These are phyloP conservation scores for Pinna nobilis DNA, from an alignment of 1,140 invertebrate genomes.

Conservation along the genomic window DNA sequence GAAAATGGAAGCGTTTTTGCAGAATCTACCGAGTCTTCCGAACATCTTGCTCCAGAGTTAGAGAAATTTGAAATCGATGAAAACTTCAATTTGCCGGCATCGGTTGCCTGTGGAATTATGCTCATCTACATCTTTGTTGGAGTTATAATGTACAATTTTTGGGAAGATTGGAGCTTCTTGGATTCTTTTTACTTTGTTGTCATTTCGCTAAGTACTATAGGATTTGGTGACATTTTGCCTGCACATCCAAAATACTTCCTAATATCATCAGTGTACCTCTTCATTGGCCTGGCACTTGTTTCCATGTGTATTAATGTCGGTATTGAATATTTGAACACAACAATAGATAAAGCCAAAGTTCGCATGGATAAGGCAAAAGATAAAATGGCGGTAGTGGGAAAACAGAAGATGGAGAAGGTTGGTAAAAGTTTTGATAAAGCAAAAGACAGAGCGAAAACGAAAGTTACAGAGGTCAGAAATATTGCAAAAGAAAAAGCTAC, in stretches of 20 bases:
- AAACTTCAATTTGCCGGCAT: conserved; percentile 94
- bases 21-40: neutral
- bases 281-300: conserved; percentile 94
- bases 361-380: conserved; percentile 44
- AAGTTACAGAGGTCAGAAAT: neutral
- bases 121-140: conserved; percentile 90
- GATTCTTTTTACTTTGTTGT: conserved; percentile 97
- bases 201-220: conserved; percentile 81
- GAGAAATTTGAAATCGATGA: conserved; percentile 81
- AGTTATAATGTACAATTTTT: conserved; percentile 82
- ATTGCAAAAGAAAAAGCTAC: conserved; percentile 26
- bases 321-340: conserved; percentile 53
- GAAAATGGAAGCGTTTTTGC: neutral
- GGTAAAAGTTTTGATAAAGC: conserved; percentile 44
- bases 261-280: conserved; percentile 92
- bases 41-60: neutral
- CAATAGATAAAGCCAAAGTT: conserved; percentile 53
- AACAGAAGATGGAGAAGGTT: conserved; percentile 39
- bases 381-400: conserved; percentile 44
- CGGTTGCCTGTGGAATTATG: conserved; percentile 87
- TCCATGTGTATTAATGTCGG: conserved; percentile 97
- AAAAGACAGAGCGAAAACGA: conserved; percentile 74
- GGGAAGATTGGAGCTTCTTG: conserved; percentile 86
- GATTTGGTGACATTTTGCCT: conserved; percentile 93
- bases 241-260: conserved; percentile 91